These are phyloP conservation scores for Peromyscus nudipes DNA, from an alignment of 2,797 vertebrate genomes.

Conservation along the genomic window DNA sequence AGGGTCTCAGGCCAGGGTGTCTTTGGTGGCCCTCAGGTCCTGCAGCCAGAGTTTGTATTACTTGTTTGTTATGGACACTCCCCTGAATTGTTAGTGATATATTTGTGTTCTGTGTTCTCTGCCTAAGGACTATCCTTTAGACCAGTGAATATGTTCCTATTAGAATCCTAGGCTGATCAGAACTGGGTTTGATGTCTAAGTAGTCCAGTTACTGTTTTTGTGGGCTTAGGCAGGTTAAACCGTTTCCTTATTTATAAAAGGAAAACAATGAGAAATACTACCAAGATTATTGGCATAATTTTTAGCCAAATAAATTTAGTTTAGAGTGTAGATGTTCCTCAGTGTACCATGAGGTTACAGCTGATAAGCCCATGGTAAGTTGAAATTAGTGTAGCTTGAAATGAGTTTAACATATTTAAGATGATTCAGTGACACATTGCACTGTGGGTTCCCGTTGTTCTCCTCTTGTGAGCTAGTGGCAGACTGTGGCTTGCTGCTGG, in stretches of 20 bases:
- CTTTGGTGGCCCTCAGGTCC: not conserved
- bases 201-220: not conserved
- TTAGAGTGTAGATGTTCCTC: not conserved
- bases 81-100: not conserved
- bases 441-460: not conserved
- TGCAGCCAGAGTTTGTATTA: not conserved
- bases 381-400: not conserved
- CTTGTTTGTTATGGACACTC: not conserved
- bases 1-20: not conserved
- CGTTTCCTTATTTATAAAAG: slow-evolving; percentile 43
- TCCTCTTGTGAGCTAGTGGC: not conserved
- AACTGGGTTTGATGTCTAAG: not conserved
- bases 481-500: not conserved
- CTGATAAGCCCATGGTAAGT: not conserved
- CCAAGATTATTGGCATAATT: not conserved
- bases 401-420: not conserved
- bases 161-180: not conserved
- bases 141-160: not conserved
- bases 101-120: not conserved
- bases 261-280: slow-evolving; percentile 37
- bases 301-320: slow-evolving; percentile 33
- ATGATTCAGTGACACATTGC: not conserved
- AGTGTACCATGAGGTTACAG: not conserved
- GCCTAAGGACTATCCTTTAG: not conserved
- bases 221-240: slow-evolving; percentile 18